Percentiles rank a stretch among this genome's conserved stretches.
phyloP scores from a whole-genome alignment of 2,113 vertebrate species.

The Phalacrocorax aristotelis region DNA sequence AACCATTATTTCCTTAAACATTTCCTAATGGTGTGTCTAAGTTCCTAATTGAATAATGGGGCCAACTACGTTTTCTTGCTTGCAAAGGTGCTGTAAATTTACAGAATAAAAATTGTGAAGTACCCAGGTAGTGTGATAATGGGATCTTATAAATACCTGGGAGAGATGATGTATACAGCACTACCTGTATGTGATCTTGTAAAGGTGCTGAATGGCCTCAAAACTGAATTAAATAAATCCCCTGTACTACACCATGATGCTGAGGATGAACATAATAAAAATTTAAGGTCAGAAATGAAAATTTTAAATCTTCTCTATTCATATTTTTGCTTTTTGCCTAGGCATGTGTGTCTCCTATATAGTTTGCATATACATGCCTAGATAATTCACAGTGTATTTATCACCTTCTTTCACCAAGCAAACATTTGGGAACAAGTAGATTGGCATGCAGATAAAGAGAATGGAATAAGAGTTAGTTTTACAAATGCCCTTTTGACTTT shows the following conservation, averaged over 20 bases:
- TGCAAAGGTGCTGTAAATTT: background rate
- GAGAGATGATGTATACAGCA: background rate
- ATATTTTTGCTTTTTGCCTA: background rate
- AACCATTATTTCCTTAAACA: background rate
- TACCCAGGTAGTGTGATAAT: background rate
- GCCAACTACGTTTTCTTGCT: background rate
- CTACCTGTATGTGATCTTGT: background rate
- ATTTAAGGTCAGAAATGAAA: background rate
- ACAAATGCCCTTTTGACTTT: background rate
- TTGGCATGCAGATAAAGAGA: background rate
- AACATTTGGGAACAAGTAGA: background rate
- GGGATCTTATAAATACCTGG: background rate
- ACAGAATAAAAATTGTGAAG: background rate
- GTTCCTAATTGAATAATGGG: background rate
- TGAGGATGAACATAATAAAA: background rate
- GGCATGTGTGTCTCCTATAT: background rate
- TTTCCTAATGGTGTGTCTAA: background rate
- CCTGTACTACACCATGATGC: background rate
- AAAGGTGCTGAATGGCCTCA: background rate
- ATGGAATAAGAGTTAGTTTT: background rate
- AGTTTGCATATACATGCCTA: background rate
- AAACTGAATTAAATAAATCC: background rate
- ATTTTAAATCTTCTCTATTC: background rate
- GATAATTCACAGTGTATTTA: background rate
- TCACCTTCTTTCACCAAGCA: background rate